Evolutionary conservation across 2,113 vertebrate genomes (phyloP), one percentile per base, ranked within the genome.

Genomic region (Forbesichthys papilliferus): DNA sequence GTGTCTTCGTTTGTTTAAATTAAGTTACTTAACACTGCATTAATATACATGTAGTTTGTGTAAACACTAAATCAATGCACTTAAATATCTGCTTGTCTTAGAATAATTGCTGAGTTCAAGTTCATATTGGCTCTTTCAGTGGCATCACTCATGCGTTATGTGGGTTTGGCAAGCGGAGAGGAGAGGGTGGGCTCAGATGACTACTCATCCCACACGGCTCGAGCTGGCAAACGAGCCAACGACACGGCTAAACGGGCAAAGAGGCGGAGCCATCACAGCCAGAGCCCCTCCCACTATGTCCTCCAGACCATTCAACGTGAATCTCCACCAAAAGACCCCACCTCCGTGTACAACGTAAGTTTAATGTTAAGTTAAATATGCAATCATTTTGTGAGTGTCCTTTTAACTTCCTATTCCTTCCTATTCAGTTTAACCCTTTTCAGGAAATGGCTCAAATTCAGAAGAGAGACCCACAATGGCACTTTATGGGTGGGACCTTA

Each of bases 251-350:
- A 96, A 70, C 95, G 97, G 8, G 93, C 93, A 36, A 98, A 97
- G 92, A 98, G 97, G 93, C 97, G 96, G 57, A 94, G 95, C 68
- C 96, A 99, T 82, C 98, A 98, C 89, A 94, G 94, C 34, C 94
- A 92, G 78, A 99, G 96, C 85, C 96, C 97, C 64, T 95, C 94
- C 86, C 96, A 97, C 91, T 98, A 98, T 61, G 93, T 95, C 0
- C 87, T 98, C 34, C 92, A 96, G 66, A 91, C 96, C 54, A 94
- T 94, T 89, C 94, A 97, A 87, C 96, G 98, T 92, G 96, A 98
- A 52, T 95, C 96, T 1, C 95, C 96, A 59, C 95, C 94, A 61
- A 93, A 94, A 68, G 97, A 98, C 73, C 89, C 95, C 47, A 90
- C 95, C 71, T 93, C 96, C 48, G 85, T 96, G 14, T 98, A 99